Evolutionary conservation across 2,113 vertebrate genomes (phyloP).

Genomic region (Chamaetylas fuelleborni): DNA sequence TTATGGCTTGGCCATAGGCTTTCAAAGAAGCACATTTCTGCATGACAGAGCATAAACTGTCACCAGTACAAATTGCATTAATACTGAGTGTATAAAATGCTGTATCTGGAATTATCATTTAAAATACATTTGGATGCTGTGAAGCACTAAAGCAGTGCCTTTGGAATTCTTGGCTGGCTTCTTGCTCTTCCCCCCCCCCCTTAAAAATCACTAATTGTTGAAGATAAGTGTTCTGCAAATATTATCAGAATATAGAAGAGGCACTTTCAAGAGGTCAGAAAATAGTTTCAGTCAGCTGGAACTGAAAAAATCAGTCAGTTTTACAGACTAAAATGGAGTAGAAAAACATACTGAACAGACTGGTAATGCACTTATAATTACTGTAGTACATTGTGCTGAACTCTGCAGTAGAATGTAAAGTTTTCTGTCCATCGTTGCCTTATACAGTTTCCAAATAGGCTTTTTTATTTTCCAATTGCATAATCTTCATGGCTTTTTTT

Average conservation of each 20-base stretch:
- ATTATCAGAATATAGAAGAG: background rate
- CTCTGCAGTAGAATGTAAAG: background rate
- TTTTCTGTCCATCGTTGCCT: background rate
- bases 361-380: background rate
- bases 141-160: background rate
- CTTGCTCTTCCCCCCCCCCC: background rate
- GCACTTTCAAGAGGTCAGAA: background rate
- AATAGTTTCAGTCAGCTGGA: background rate
- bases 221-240: background rate
- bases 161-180: background rate
- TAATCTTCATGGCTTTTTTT: background rate
- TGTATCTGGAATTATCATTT: background rate
- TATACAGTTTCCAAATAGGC: background rate
- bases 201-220: background rate
- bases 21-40: background rate
- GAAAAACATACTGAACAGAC: background rate
- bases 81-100: background rate
- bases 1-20: background rate
- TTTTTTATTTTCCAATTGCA: background rate
- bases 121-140: background rate
- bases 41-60: background rate
- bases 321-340: background rate
- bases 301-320: background rate
- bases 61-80: background rate
- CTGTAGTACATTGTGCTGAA: background rate